phyloP scores from a whole-genome alignment of 2,113 vertebrate genomes.

The Malurus cyaneus region DNA sequence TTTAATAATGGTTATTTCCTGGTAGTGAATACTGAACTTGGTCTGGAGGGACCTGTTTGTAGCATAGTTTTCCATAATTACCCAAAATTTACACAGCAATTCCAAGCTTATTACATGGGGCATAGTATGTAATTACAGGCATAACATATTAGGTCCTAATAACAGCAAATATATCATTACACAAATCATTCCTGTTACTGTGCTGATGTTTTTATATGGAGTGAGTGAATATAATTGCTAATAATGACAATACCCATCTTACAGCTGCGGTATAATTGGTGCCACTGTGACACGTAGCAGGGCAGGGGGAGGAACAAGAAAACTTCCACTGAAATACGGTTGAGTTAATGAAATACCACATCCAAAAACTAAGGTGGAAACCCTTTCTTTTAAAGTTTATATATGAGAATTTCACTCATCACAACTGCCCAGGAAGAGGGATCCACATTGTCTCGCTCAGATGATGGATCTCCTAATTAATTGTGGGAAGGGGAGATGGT shows the following conservation, averaged over 20 bases:
- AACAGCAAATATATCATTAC: conserved; percentile 49
- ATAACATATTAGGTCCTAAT: conserved; percentile 44
- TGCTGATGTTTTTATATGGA: conserved; percentile 40
- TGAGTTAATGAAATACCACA: neutral
- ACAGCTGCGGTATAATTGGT: neutral
- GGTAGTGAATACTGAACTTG: neutral
- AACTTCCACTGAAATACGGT: neutral
- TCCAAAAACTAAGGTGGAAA: neutral
- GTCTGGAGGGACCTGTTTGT: conserved; percentile 47
- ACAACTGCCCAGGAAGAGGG: neutral
- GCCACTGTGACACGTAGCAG: neutral
- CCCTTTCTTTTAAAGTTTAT: neutral
- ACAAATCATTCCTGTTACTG: conserved; percentile 45
- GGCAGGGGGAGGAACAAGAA: neutral
- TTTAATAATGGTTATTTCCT: conserved; percentile 35
- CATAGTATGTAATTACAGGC: conserved; percentile 49
- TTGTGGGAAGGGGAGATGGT: neutral
- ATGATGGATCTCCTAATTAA: neutral
- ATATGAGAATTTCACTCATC: neutral
- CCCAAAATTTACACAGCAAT: conserved; percentile 52
- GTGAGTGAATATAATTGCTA: neutral
- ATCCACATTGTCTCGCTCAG: neutral
- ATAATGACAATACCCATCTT: conserved; percentile 4
- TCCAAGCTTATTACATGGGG: conserved; percentile 6
- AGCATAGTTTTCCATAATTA: conserved; percentile 46